These are phyloP conservation scores for Lichenostomus cassidix DNA, from an alignment of 2,113 vertebrate genomes.

Conservation along the genomic window DNA sequence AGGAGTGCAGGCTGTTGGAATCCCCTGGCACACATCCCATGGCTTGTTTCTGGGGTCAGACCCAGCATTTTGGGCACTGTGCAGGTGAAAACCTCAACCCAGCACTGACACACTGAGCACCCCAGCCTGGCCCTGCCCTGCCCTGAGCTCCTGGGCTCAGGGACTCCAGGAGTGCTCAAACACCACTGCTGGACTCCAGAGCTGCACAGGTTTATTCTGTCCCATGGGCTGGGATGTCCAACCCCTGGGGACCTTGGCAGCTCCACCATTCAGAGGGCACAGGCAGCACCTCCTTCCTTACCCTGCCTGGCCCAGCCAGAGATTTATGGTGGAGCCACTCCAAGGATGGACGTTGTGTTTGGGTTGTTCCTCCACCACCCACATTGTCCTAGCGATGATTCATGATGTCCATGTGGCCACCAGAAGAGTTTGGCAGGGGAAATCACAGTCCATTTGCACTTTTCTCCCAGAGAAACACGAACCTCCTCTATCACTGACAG, in stretches of 20 bases:
- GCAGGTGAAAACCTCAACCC: background rate
- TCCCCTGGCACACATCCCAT: background rate
- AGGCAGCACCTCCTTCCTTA: background rate
- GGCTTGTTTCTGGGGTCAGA: background rate
- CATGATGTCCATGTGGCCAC: slow-evolving; percentile 63
- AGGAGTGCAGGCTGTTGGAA: background rate
- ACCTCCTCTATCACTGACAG: slow-evolving; percentile 33
- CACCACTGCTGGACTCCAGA: background rate
- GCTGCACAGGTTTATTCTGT: background rate
- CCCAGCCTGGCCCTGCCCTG: background rate
- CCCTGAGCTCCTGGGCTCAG: background rate
- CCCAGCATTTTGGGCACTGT: background rate
- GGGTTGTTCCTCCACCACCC: slow-evolving; percentile 65
- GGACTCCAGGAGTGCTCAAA: accelerated
- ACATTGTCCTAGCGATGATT: slow-evolving; percentile 60
- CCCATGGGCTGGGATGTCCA: background rate
- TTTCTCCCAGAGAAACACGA: slow-evolving; percentile 15
- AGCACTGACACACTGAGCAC: accelerated
- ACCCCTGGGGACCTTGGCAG: background rate
- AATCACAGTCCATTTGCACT: slow-evolving; percentile 38
- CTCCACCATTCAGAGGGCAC: slow-evolving; percentile 3
- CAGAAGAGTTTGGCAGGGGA: slow-evolving; percentile 57
- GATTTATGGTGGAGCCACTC: slow-evolving; percentile 19
- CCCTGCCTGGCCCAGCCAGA: background rate
- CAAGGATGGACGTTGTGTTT: slow-evolving; percentile 36